A percentile compares a stretch with the other conserved stretches of the same genome.
These are phyloP conservation scores for Thrips palmi DNA, from an alignment of 1,140 invertebrate species.

Conservation along the genomic window DNA sequence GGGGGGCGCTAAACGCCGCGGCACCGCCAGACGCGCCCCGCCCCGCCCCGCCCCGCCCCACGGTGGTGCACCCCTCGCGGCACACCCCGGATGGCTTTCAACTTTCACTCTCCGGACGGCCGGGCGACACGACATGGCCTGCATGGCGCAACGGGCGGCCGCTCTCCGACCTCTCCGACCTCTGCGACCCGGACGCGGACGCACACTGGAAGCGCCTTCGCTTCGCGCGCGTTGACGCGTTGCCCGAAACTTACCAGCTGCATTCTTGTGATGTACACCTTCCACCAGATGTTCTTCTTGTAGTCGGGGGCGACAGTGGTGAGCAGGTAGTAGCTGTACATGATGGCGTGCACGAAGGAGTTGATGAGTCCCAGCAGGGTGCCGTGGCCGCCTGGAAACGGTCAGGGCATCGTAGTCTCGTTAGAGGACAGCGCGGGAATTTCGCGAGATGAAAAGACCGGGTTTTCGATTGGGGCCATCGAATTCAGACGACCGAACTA, in stretches of 20 bases:
- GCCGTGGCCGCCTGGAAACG: conserved; percentile 18
- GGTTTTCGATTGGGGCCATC: background rate
- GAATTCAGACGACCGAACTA: background rate
- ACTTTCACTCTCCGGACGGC: conserved; percentile 13
- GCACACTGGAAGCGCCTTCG: too few relatives aligned
- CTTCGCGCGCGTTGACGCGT: too few relatives aligned
- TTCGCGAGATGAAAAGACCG: background rate
- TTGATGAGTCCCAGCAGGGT: conserved; percentile 21
- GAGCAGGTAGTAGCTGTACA: conserved; percentile 28
- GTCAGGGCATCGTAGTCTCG: background rate
- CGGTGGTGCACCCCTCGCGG: too few relatives aligned
- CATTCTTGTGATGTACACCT: conserved; percentile 18
- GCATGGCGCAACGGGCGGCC: conserved; percentile 47
- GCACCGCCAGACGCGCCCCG: too few relatives aligned
- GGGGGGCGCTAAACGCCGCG: too few relatives aligned
- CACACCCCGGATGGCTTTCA: conserved; percentile 14
- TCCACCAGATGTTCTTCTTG: conserved; percentile 20
- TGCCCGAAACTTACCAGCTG: conserved; percentile 20
- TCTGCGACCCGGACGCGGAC: too few relatives aligned
- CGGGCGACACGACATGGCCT: too few relatives aligned
- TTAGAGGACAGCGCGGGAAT: background rate
- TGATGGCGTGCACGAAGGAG: conserved; percentile 25
- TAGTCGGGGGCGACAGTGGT: conserved; percentile 18
- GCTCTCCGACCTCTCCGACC: conserved; percentile 56
- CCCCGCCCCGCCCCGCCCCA: too few relatives aligned